Conservation (phyloP, 2,888 invertebrate genomes). For the Lapara coniferarum region DNA sequence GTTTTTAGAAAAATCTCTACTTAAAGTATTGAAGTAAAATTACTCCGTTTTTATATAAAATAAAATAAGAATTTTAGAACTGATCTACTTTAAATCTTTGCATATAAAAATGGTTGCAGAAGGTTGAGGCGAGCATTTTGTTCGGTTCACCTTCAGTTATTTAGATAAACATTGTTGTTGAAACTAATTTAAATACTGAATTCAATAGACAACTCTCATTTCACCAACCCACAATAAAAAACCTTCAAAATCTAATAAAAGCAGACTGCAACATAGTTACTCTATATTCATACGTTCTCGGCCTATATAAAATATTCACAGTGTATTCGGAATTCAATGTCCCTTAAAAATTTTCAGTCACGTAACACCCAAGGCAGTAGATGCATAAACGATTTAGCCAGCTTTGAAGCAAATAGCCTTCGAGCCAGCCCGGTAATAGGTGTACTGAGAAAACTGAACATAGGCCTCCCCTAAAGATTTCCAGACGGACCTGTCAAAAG, state of each 20-base stretch:
- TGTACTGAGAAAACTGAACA: slow-evolving; percentile 32
- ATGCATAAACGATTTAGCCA: slow-evolving; percentile 33
- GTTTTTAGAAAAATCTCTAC: too few relatives aligned
- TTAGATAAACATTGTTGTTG: too few relatives aligned
- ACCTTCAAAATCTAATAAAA: slow-evolving; percentile 8
- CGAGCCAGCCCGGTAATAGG: slow-evolving; percentile 33
- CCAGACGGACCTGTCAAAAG: too few relatives aligned
- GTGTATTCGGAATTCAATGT: slow-evolving; percentile 23
- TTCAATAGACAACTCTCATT: neutral
- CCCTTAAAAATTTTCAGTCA: slow-evolving; percentile 30
- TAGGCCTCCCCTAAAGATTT: too few relatives aligned
- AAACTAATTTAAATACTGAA: neutral
- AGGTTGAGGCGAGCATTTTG: too few relatives aligned
- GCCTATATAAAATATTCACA: slow-evolving; percentile 26
- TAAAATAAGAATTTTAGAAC: too few relatives aligned
- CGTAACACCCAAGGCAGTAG: slow-evolving; percentile 27
- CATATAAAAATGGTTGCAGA: too few relatives aligned
- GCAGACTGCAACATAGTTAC: neutral
- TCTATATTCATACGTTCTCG: slow-evolving; percentile 10
- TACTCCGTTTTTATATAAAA: too few relatives aligned
- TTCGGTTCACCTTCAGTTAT: too few relatives aligned
- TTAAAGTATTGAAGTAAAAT: too few relatives aligned
- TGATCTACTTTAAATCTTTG: too few relatives aligned
- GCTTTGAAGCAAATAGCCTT: slow-evolving; percentile 34
- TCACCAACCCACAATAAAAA: neutral